Percentiles rank a stretch among this genome's conserved stretches.
Evolutionary conservation across 2,797 vertebrate genomes (phyloP).

Genomic region (Pangasius sanitwongsei): DNA sequence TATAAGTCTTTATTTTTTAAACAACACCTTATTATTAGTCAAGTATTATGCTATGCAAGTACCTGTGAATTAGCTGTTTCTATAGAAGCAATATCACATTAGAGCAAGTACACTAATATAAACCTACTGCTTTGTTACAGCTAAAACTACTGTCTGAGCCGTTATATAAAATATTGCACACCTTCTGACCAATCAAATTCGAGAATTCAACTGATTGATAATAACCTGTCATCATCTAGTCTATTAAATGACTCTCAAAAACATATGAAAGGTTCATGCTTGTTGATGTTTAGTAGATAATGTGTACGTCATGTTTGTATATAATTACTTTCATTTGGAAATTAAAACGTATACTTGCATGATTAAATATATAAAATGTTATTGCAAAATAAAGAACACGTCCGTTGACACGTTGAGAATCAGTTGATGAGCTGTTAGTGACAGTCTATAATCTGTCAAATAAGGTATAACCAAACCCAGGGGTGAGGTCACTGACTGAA

Average conservation of each 20-base stretch:
- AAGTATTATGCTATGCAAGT: not conserved
- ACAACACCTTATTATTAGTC: too few relatives aligned
- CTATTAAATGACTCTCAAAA: not conserved
- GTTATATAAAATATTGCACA: not conserved
- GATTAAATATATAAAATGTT: not conserved
- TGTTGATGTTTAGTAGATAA: not conserved
- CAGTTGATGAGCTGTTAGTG: not conserved
- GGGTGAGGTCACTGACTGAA: not conserved
- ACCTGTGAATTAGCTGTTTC: not conserved
- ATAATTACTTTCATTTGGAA: not conserved
- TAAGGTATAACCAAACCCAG: not conserved
- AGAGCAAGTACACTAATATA: not conserved
- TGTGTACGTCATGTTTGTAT: not conserved
- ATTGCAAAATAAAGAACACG: not conserved
- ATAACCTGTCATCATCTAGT: not conserved
- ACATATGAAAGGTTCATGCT: not conserved
- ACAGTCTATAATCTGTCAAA: too few relatives aligned
- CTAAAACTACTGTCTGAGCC: not conserved
- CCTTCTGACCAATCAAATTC: not conserved
- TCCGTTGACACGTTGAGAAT: not conserved
- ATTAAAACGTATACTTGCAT: not conserved
- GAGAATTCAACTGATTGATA: not conserved
- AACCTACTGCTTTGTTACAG: not conserved
- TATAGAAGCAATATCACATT: not conserved
- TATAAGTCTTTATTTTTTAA: too few relatives aligned